phyloP scores from a whole-genome alignment of 2,797 vertebrate genomes.

The Peromyscus attwateri region DNA sequence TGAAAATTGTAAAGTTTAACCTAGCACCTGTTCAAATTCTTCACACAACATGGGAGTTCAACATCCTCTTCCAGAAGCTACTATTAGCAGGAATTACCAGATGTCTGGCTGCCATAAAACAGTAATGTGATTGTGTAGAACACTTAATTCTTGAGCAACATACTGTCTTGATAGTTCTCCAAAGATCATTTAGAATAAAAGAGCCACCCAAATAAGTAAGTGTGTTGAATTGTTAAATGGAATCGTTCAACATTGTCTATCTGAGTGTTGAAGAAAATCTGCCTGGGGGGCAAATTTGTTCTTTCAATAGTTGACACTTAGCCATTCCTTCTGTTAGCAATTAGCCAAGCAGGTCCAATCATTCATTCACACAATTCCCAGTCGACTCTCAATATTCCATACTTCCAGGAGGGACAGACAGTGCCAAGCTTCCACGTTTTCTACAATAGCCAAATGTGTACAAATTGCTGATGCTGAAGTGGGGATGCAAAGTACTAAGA shows the following conservation, averaged over 20 bases:
- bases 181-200: conserved; percentile 60
- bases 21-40: conserved; percentile 39
- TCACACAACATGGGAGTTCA: not conserved
- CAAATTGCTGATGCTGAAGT: not conserved
- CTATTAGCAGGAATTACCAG: conserved; percentile 34
- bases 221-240: conserved; percentile 44
- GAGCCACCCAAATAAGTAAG: conserved; percentile 26
- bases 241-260: conserved; percentile 48
- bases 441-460: not conserved
- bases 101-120: conserved; percentile 36
- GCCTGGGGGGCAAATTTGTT: conserved; percentile 53
- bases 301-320: conserved; percentile 44
- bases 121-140: conserved; percentile 15
- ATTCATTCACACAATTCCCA: not conserved
- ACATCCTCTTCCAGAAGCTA: not conserved
- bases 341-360: conserved; percentile 38
- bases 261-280: conserved; percentile 38
- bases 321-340: conserved; percentile 52
- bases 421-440: not conserved
- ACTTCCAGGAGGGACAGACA: not conserved
- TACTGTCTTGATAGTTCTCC: not conserved
- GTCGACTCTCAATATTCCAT: not conserved
- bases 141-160: conserved; percentile 62
- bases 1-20: conserved; percentile 22
- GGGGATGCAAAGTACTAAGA: not conserved